Base-by-base conservation (phyloP, 2,113 vertebrate species). In the Neotragus pygmaeus region DNA sequence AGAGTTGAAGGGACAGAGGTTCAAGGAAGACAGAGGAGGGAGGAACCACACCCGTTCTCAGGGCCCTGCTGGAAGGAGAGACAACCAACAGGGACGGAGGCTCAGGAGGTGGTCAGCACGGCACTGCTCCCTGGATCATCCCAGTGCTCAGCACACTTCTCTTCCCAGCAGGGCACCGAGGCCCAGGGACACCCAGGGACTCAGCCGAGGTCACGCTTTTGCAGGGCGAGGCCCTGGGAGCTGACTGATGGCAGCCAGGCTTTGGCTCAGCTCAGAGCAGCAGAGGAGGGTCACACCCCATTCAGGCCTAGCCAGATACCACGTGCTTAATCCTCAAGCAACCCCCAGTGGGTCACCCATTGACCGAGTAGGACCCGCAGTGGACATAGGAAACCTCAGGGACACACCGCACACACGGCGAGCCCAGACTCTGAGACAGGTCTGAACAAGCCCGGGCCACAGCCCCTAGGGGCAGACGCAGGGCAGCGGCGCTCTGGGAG, bases 71-170 rank as follows among this genome's bases (percentile, higher is more conserved):
- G 45, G 47, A 8, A 19, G 39, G 49, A 55, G 6, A 10, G 19
- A 53, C 23, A 33, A 6, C 10, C 9, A 12, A 13, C 10, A 21
- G 0, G 9, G 19, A 15, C 0, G 0, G 51, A 15, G 7, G 45
- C 43, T 5, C 2, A 17, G 0, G 25, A 33, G 17, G 13, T 8
- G 15, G 15, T 28, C 47, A 45, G 60, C 13, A 2, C 6, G 6
- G 19, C 17, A 1, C 13, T 84, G 8, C 30, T 23, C 30, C 21
- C 64, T 27, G 62, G 28, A 2, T 49, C 4, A 4, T 23, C 45
- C 66, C 55, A 5, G 33, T 1, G 1, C 33, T 75, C 33, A 83
- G 23, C 45, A 8, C 43, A 19, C 5, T 27, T 23, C 27, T 30
- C 3, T 5, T 17, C 45, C n/a, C 10, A 17, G 36, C 45, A 11